Evolutionary conservation across 2,113 vertebrate species (phyloP), one percentile per base, ranked within the genome.

Genomic region (Hippocampus abdominalis): DNA sequence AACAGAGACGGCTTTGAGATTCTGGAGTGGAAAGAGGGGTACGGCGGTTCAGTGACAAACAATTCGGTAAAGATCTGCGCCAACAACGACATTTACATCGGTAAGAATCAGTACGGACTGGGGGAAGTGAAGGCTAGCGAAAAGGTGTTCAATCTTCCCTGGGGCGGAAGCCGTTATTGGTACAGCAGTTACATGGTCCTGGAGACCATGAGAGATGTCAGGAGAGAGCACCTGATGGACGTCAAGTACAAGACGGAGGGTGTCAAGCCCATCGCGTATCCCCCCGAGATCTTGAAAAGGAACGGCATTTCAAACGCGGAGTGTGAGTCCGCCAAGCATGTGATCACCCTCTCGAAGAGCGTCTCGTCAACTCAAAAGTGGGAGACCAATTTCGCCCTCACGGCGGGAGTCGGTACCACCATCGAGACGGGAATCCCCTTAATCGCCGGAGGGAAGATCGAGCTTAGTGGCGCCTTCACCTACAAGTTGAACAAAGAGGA

Each of bases 1-100:
- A 91, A 91, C 53, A 68, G 67, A 69, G 77, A 88, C 66, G 71
- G 84, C 25, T 89, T 91, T 76, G 90, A 91, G 74, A 70, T 85
- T 32, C 20, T 90, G 71, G 66, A 78, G 53, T 91, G 89, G 89
- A 81, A 78, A 57, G 42, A 62, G 0, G 88, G 32, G 21, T 72
- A 74, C 0, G 65, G 67, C 3, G 86, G 85, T 15, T 75, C 72
- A 1, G 78, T 88, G 23, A 85, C 86, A 9, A 13, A 15, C 0
- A 10, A 84, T 29, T 60, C 87, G 6, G 40, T 88, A 20, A 79
- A 64, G 25, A 88, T 79, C 48, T 85, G 87, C 49, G 6, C 44
- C 23, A 69, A 70, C 5, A 11, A 36, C 7, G 53, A 48, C 2
- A 57, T 76, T 42, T 91, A 74, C 40, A 81, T 90, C 11, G 88